Base-by-base conservation (phyloP, 2,113 vertebrate species). In the Glaucidium brasilianum region DNA sequence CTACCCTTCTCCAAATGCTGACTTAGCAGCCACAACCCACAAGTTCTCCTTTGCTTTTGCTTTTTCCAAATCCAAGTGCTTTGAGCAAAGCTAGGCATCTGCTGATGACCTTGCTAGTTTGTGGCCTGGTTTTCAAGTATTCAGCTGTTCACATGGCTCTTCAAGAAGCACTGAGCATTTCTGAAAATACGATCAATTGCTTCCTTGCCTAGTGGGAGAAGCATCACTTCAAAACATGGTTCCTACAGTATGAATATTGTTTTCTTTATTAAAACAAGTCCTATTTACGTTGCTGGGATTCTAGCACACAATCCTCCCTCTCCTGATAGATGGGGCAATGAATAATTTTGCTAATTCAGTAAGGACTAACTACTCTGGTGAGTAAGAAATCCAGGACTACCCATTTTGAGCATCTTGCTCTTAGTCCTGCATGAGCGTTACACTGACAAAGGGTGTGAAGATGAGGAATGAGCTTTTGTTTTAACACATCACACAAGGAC, bases 1-100 rank as follows among this genome's bases (percentile, higher is more conserved):
- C 35, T 41, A 22, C 52, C 71, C 47, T 60, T 72, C 74, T 69
- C 78, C 62, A 88, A 90, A 88, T 67, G 94, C 94, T 97, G 96
- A 96, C 68, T 59, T 52, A 22, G 91, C 85, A 96, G 75, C 50
- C 72, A 53, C 76, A 92, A 43, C 73, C 82, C 79, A 78, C 64
- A 81, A 92, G 66, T 74, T 94, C 86, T 92, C 62, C 58, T 87
- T 81, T 59, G n/a, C 72, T 81, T 93, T 85, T 79, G 34, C 50
- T 71, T 68, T 78, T 75, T 45, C 22, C 79, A 45, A 62, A 17
- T 39, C 13, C 78, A 73, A 74, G 58, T 26, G 26, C 68, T 76
- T 30, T 32, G 12, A 59, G 72, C 47, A 74, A 87, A 64, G 69
- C 52, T 14, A 85, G 56, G 66, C 37, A 73, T 82, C 71, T 78